Evolutionary conservation across 1,140 invertebrate genomes (phyloP).

Genomic region (Acyrthosiphon pisum): DNA sequence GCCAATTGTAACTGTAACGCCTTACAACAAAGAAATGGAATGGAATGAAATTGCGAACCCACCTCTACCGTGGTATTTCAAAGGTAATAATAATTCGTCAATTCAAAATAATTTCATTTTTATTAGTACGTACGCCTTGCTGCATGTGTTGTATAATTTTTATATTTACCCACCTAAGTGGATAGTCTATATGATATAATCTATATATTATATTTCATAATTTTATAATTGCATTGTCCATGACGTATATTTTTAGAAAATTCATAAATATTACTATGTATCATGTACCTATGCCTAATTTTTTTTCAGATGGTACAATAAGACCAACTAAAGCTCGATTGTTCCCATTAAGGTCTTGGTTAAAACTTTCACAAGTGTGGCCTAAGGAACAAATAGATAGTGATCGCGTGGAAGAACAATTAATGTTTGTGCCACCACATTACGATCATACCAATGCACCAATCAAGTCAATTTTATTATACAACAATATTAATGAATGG

Average conservation of each 20-base stretch:
- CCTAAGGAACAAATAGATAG: conserved; percentile 67
- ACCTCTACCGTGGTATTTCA: conserved; percentile 43
- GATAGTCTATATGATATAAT: no score
- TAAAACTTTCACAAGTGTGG: conserved; percentile 64
- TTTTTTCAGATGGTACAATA: conserved; percentile 9
- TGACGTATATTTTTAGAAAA: not conserved
- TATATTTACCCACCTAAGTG: not conserved
- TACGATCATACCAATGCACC: conserved; percentile 53
- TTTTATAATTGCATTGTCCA: no score
- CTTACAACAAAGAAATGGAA: not conserved
- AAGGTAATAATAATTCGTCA: not conserved
- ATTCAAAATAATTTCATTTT: not conserved
- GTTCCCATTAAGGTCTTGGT: not conserved
- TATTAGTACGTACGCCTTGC: not conserved
- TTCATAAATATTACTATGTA: not conserved
- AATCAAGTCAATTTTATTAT: conserved; percentile 81
- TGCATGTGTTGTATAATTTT: not conserved
- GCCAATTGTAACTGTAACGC: not conserved
- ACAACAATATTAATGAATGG: conserved; percentile 77
- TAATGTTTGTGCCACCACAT: conserved; percentile 75
- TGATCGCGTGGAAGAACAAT: conserved; percentile 76
- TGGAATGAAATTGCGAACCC: conserved; percentile 10
- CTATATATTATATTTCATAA: no score
- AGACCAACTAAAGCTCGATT: not conserved
- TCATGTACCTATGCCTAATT: not conserved